Evolutionary conservation across 2,888 invertebrate species (phyloP), one percentile per base, ranked within the genome.

Genomic region (Catocala sponsa): DNA sequence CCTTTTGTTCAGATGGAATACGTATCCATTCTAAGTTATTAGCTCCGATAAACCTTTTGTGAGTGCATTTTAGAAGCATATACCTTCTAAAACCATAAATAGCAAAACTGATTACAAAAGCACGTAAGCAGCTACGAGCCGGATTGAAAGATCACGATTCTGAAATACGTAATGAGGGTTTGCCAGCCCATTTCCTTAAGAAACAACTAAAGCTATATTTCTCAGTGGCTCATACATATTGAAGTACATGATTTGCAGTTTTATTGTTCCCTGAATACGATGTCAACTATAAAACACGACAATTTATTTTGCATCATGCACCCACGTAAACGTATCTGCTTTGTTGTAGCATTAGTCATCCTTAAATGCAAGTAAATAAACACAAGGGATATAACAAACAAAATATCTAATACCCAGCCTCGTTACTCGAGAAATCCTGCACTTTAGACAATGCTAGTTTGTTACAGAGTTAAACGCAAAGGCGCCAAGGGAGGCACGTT

Each of bases 401-500:
- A 65, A 72, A 76, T 66, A 63, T 53, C 38, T 61, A 63, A 75
- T 75, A 66, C 35, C 62, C 55, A 52, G 58, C 7, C 43, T 71
- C 57, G 70, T 74, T 74, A 71, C 63, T 66, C 55, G 71, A 78
- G 79, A 83, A 80, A 80, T 76, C 74, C 77, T 65, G 73, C 74
- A 74, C 79, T 78, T 78, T 78, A 81, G 81, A 78, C 83, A 82
- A 83, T 80, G 76, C 80, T 84, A 82, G 83, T 86, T 83, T 78
- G 82, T 81, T 83, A 78, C 77, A 79, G 76, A 81, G 81, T 78
- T 66, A 74, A 74, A 72, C 68, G 72, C 67, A 59, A 80, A 84
- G 82, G 84, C 83, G 85, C 83, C 83, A 76, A 80, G 87, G 86
- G 88, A 85, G 78, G 72, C 78, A 73, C 80, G 82, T 80, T 88